Base-by-base conservation (phyloP, 2,113 vertebrate species). In the Ammodytes marinus region DNA sequence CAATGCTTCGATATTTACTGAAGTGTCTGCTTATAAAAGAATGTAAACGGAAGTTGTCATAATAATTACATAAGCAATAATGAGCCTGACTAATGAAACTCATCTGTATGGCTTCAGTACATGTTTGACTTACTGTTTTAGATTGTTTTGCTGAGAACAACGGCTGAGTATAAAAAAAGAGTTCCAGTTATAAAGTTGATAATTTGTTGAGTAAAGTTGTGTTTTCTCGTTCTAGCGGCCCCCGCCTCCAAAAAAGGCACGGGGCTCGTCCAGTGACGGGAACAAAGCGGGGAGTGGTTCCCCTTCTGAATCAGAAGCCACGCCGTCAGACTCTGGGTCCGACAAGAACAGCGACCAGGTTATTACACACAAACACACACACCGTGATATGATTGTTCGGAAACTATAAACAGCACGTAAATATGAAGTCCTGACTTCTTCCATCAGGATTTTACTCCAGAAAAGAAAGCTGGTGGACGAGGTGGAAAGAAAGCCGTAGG, bases 311-410 rank as follows among this genome's bases (percentile, higher is more conserved):
- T 97, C 97, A 42, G 98, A 98, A 61, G 96, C 98, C 45, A 97
- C 97, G 0, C 96, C 97, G 58, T 98, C 97, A 2, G 95, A 95
- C 54, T 99, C 97, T 0, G 98, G 98, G 86, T 97, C 97, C 0
- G 97, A 96, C 53, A 98, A 99, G 87, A 97, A 98, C 92, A 99
- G 98, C 2, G 97, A 99, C 92, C 97, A 99, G 96, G 98, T 98
- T 37, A 47, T 47, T 15, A 63, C 45, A 65, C 7, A 68, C 27
- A 1, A 12, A 57, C 1, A 10, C 14, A 35, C 58, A 59, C 13
- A 40, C 11, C n/a, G 15, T 5, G 17, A 0, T 47, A 5, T 17
- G 4, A 66, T 40, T 50, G 35, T 2, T 1, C 5, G 1, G 4
- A 75, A 49, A 61, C 17, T 37, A 27, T 27, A 8, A 61, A 74